Evolutionary conservation across 2,888 invertebrate genomes (phyloP).

Genomic region (Beris chalybata): DNA sequence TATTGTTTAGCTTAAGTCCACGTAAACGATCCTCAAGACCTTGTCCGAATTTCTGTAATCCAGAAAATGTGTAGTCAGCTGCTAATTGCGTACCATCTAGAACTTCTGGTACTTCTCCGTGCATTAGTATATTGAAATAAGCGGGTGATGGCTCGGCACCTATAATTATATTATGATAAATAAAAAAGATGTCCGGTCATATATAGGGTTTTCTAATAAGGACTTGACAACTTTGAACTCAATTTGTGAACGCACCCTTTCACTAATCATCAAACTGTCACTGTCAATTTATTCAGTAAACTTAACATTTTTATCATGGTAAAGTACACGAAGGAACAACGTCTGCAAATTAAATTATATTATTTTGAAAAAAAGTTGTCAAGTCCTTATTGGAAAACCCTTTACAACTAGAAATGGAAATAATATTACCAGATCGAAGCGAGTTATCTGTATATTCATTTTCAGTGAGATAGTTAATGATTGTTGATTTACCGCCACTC

Average conservation of each 20-base stretch:
- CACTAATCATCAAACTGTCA: no score
- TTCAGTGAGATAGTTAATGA: constrained; percentile 88
- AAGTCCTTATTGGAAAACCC: no score
- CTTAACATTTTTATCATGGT: no score
- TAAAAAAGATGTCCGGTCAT: neutral
- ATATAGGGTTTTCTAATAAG: no score
- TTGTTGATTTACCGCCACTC: constrained; percentile 94
- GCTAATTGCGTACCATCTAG: constrained; percentile 91
- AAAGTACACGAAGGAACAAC: no score
- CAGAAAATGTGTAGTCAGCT: constrained; percentile 93
- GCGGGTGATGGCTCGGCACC: constrained; percentile 94
- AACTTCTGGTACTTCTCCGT: constrained; percentile 82
- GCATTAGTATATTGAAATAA: constrained; percentile 88
- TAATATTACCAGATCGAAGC: constrained; percentile 75
- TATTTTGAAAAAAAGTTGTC: no score
- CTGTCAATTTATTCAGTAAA: no score
- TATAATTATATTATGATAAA: constrained; percentile 48
- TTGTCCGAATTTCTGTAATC: constrained; percentile 93
- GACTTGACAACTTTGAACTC: no score
- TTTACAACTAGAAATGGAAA: no score
- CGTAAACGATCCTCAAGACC: constrained; percentile 85
- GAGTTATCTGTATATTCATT: constrained; percentile 83
- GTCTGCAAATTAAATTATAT: no score
- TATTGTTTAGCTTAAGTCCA: constrained; percentile 78
- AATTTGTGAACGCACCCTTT: no score